Base-by-base conservation (phyloP, 1,140 invertebrate genomes). In the Yoshiicerus persimilis region DNA sequence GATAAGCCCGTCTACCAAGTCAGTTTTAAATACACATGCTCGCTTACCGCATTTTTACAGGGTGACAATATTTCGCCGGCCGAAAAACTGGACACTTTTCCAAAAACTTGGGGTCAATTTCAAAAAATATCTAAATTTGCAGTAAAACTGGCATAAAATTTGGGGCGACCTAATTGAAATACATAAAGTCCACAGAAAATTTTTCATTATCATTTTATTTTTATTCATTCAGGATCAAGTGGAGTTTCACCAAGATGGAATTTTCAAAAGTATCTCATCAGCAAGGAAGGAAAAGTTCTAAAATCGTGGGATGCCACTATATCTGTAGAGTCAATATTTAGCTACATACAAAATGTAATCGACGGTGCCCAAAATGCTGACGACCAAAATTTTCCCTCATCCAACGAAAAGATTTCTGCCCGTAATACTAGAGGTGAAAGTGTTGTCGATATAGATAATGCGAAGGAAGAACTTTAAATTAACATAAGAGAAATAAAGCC, bases 211-310 rank as follows among this genome's bases (percentile, higher is more conserved):
- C n/a, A n/a, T n/a, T 32, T 8, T 34, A 6, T 64, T 64, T 13
- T 23, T 64, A 36, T 36, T 87, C 4, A 20, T 83, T 23, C 34
- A 88, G 87, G 56, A 5, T 56, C 62, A 30, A 38, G 47, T 36
- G 56, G 70, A 11, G 87, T 47, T 13, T 84, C 91, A 25, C 93
- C 93, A 30, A 92, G 91, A 64, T 94, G 94, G 94, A 94, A 94
- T 88, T 94, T 94, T 90, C 94, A 93, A 92, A 94, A 94, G 88
- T 94, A 94, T 89, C 90, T 94, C n/a, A 92, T 94, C 5, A 91
- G 93, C 91, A 91, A 91, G 77, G 91, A 93, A 56, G 94, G 94
- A 9, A 87, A 92, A 23, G 92, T 94, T 1, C 11, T 92, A 0
- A 88, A 92, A 87, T 91, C 92, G 4, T 94, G 93, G 93, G 92